Conservation (phyloP, 2,888 invertebrate species). For the Corythucha ciliata region DNA sequence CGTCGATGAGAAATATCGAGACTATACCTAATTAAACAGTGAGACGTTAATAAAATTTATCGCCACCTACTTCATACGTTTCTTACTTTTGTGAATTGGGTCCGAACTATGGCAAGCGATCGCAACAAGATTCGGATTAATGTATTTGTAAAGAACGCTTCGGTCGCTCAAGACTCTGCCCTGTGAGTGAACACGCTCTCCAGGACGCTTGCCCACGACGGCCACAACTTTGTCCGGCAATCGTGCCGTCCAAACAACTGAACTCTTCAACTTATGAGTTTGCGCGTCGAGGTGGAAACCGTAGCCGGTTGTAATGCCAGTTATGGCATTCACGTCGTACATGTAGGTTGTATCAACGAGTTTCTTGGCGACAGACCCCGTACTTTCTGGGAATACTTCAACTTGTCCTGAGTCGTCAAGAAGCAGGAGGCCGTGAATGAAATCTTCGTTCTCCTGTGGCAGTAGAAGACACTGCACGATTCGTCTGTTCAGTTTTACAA, state of each 20-base stretch:
- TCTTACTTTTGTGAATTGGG: conserved; percentile 60
- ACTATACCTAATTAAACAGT: conserved; percentile 53
- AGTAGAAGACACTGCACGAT: conserved; percentile 67
- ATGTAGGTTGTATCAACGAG: conserved; percentile 52
- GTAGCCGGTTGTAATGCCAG: conserved; percentile 54
- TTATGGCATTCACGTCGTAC: conserved; percentile 52
- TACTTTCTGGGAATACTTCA: conserved; percentile 56
- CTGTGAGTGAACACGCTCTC: conserved; percentile 82
- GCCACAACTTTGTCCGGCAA: conserved; percentile 55
- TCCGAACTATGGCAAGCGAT: conserved; percentile 71
- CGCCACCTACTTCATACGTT: not conserved
- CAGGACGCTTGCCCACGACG: conserved; percentile 53
- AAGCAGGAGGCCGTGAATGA: conserved; percentile 67
- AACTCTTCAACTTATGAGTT: not conserved
- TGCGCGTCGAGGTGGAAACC: conserved; percentile 44
- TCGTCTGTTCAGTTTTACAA: conserved; percentile 49
- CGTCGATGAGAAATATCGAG: conserved; percentile 80
- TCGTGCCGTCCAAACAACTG: conserved; percentile 59
- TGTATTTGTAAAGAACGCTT: conserved; percentile 95
- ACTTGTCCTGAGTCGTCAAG: conserved; percentile 56
- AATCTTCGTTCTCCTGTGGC: conserved; percentile 59
- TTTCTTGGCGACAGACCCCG: conserved; percentile 45
- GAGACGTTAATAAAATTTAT: not conserved
- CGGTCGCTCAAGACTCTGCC: conserved; percentile 91
- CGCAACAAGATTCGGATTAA: conserved; percentile 92